phyloP scores from a whole-genome alignment of 2,797 vertebrate genomes.

The Erpetoichthys calabaricus region DNA sequence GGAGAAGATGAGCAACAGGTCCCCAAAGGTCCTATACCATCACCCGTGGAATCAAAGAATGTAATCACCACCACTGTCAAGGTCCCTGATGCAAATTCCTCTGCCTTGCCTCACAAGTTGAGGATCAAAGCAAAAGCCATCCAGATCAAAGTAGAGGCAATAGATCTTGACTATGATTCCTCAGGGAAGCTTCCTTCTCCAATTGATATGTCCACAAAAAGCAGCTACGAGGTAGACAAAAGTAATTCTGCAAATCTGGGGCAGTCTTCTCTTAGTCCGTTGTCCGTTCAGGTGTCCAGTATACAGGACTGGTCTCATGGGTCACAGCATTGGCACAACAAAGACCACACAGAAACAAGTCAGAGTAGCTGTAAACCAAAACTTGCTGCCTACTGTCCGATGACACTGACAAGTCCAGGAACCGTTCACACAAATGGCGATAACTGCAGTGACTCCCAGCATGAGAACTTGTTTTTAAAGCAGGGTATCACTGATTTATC shows the following conservation, averaged over 20 bases:
- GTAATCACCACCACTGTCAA: constrained; percentile 65
- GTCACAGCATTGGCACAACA: constrained; percentile 69
- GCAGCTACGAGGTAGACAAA: constrained; percentile 46
- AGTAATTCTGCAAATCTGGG: constrained; percentile 35
- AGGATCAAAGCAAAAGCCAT: constrained; percentile 79
- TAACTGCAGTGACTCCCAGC: constrained; percentile 50
- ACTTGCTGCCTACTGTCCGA: constrained; percentile 20
- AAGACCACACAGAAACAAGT: constrained; percentile 45
- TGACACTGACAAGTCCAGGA: constrained; percentile 21
- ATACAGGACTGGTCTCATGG: constrained; percentile 75
- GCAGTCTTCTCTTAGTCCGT: constrained; percentile 58
- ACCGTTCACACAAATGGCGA: constrained; percentile 45
- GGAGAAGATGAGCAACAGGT: constrained; percentile 94
- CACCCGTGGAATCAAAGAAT: constrained; percentile 58
- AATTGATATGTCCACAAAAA: constrained; percentile 49
- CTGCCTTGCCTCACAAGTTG: constrained; percentile 87
- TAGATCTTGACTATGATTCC: constrained; percentile 70
- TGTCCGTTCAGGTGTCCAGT: constrained; percentile 73
- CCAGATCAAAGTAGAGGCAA: constrained; percentile 79
- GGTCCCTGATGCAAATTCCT: constrained; percentile 67
- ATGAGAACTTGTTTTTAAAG: constrained; percentile 62
- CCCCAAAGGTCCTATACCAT: constrained; percentile 70
- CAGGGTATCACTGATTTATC: constrained; percentile 58
- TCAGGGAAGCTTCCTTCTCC: constrained; percentile 56
- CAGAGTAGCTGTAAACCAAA: constrained; percentile 45